Evolutionary conservation across 2,797 vertebrate genomes (phyloP).

Genomic region (Pseudochirops cupreus): DNA sequence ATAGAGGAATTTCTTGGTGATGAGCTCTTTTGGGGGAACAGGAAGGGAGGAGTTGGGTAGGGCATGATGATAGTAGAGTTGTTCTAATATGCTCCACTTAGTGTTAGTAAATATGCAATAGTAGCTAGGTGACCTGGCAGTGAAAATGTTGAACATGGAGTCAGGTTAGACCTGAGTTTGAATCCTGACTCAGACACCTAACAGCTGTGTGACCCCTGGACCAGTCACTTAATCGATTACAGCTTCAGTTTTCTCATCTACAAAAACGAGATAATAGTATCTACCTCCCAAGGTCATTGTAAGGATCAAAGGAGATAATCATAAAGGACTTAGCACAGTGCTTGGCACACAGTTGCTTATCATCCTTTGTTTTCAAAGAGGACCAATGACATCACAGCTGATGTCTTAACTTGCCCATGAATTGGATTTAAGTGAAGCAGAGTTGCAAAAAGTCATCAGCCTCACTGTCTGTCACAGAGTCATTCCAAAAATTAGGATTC

Average conservation of each 20-base stretch:
- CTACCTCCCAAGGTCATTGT: not conserved
- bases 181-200: not conserved
- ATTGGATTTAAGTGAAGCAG: too few relatives aligned
- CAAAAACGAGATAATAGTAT: not conserved
- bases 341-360: too few relatives aligned
- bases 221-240: not conserved
- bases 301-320: not conserved
- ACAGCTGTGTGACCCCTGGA: not conserved
- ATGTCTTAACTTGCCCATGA: too few relatives aligned
- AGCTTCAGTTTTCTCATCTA: not conserved
- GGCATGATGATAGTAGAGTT: not conserved
- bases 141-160: not conserved
- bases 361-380: too few relatives aligned
- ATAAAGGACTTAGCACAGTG: not conserved
- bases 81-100: not conserved
- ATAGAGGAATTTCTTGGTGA: not conserved
- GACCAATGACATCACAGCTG: too few relatives aligned
- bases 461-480: too few relatives aligned
- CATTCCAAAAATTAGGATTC: too few relatives aligned
- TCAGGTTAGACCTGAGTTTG: not conserved
- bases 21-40: not conserved
- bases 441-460: too few relatives aligned
- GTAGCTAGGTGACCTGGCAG: not conserved
- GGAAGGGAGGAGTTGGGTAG: too few relatives aligned
- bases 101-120: not conserved